Conservation (phyloP, 1,140 invertebrate species). For the Bombus confusus region DNA sequence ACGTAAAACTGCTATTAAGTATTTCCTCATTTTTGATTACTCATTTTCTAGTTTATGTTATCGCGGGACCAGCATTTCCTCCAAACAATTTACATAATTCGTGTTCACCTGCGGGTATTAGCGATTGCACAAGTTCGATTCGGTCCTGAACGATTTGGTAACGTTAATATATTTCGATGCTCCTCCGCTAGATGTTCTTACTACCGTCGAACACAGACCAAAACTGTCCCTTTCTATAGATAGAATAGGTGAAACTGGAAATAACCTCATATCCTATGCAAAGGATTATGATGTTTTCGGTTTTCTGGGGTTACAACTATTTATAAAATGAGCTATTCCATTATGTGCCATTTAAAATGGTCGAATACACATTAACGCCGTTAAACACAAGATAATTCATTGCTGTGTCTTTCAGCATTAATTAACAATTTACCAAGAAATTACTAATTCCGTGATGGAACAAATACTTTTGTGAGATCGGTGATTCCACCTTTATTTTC, state of each 20-base stretch:
- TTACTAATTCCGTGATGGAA: conserved; percentile 30
- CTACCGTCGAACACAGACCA: neutral
- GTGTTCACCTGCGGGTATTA: conserved; percentile 18
- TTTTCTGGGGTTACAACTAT: conserved; percentile 60
- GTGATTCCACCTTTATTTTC: neutral
- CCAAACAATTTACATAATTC: neutral
- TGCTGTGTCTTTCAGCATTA: conserved; percentile 10
- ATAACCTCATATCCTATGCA: conserved; percentile 49
- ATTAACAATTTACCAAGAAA: conserved; percentile 3
- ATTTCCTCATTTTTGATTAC: conserved; percentile 13
- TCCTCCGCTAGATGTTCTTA: conserved; percentile 23
- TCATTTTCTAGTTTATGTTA: conserved; percentile 1
- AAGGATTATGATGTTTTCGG: conserved; percentile 41
- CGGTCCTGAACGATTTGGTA: neutral
- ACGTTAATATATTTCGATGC: neutral
- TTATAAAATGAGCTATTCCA: conserved; percentile 64
- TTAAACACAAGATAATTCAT: conserved; percentile 31
- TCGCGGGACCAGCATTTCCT: conserved; percentile 8
- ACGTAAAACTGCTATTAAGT: neutral
- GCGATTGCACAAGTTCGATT: conserved; percentile 20
- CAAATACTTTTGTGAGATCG: conserved; percentile 31
- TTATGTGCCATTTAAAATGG: conserved; percentile 57
- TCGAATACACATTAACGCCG: conserved; percentile 29
- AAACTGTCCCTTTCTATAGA: conserved; percentile 2
- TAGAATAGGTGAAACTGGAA: conserved; percentile 48